These are phyloP conservation scores for Epinotia ramella DNA, from an alignment of 2,888 invertebrate genomes.

Conservation along the genomic window DNA sequence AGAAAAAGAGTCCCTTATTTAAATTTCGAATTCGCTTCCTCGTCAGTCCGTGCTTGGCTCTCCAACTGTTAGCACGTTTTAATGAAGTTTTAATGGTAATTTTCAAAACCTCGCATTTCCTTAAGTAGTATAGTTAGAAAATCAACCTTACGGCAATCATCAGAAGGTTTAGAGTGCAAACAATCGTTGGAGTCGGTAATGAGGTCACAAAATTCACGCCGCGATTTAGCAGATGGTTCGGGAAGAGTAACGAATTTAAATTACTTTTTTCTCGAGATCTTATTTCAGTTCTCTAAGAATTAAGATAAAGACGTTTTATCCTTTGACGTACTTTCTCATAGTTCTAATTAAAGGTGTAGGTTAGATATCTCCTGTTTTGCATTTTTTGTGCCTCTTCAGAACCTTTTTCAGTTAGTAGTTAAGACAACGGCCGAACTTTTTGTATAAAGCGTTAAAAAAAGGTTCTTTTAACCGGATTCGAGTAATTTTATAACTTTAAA, in stretches of 20 bases:
- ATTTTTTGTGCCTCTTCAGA: slow-evolving; percentile 26
- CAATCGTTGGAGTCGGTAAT: background rate
- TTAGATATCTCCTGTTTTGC: slow-evolving; percentile 50
- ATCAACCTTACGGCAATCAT: background rate
- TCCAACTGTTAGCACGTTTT: slow-evolving; percentile 54
- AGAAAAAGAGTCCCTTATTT: slow-evolving; percentile 68
- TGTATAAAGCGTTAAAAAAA: slow-evolving; percentile 48
- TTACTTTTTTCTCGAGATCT: slow-evolving; percentile 59
- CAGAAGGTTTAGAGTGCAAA: background rate
- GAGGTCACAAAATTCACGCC: background rate
- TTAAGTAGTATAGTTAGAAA: background rate
- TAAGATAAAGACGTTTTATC: slow-evolving; percentile 70
- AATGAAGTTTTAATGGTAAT: slow-evolving; percentile 60
- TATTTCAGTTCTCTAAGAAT: slow-evolving; percentile 58
- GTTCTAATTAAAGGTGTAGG: slow-evolving; percentile 62
- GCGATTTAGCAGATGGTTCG: slow-evolving; percentile 73
- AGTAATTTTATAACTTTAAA: background rate
- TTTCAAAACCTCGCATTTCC: background rate
- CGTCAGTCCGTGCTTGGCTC: slow-evolving; percentile 61
- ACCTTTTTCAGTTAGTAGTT: slow-evolving; percentile 13
- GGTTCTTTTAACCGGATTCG: slow-evolving; percentile 7
- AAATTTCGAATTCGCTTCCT: slow-evolving; percentile 68
- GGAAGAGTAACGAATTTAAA: slow-evolving; percentile 70
- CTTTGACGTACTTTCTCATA: slow-evolving; percentile 60
- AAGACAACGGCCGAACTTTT: slow-evolving; percentile 20